Evolutionary conservation across 1,140 invertebrate species (phyloP).

Genomic region (Calliphora vicina): DNA sequence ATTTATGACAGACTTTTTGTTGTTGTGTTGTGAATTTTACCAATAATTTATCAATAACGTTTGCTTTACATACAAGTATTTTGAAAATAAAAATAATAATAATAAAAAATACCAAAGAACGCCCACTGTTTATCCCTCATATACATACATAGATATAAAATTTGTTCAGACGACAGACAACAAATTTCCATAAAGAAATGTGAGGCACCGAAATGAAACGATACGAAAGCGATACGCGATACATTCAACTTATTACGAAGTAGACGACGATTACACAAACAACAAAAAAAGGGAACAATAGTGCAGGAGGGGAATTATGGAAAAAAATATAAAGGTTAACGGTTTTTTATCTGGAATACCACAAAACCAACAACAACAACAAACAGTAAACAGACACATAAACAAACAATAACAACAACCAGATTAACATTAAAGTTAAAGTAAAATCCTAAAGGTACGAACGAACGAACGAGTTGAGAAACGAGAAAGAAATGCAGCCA

Average conservation of each 20-base stretch:
- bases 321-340: constrained; percentile 25
- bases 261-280: not conserved
- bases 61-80: not conserved
- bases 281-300: not conserved
- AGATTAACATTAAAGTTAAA: not conserved
- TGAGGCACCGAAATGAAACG: not conserved
- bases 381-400: not conserved
- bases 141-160: not conserved
- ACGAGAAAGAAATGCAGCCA: not conserved
- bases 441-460: constrained; percentile 3
- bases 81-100: not conserved
- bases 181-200: not conserved
- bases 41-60: not conserved
- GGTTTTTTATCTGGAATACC: constrained; percentile 13
- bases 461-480: not conserved
- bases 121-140: not conserved
- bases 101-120: constrained; percentile 1
- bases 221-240: not conserved
- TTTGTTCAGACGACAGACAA: not conserved
- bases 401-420: not conserved
- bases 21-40: not conserved
- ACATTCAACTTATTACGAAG: not conserved
- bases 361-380: not conserved
- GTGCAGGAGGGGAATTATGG: not conserved
- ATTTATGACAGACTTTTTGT: not conserved